phyloP scores from a whole-genome alignment of 2,888 invertebrate species.

The Gymnosoma rotundatum region DNA sequence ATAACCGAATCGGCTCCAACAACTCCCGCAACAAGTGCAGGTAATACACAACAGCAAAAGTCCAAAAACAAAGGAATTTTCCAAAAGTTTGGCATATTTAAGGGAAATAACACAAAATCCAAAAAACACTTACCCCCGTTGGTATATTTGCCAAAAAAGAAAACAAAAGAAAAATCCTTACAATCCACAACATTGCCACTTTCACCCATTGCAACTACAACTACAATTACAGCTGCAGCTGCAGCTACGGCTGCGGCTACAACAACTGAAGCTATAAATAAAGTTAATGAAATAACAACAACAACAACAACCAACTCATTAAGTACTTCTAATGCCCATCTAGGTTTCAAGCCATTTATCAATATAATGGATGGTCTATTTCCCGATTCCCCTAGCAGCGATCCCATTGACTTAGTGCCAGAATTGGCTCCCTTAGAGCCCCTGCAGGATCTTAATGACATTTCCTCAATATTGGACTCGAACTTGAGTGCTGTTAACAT shows the following conservation, averaged over 20 bases:
- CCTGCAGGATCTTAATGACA: conserved; percentile 72
- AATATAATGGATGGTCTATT: conserved; percentile 73
- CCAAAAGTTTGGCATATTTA: conserved; percentile 58
- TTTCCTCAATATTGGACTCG: conserved; percentile 72
- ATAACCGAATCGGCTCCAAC: conserved; percentile 73
- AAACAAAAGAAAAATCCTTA: conserved; percentile 47
- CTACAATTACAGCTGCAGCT: neutral
- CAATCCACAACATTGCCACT: conserved; percentile 7
- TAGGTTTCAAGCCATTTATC: conserved; percentile 68
- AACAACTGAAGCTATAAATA: neutral
- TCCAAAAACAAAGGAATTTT: conserved; percentile 56
- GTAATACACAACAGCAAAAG: conserved; percentile 31
- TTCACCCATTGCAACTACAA: conserved; percentile 1
- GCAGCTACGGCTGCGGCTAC: neutral
- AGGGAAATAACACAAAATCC: conserved; percentile 39
- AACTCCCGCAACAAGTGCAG: conserved; percentile 31
- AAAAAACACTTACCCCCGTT: conserved; percentile 47
- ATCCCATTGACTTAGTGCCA: conserved; percentile 72
- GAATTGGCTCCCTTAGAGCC: conserved; percentile 71
- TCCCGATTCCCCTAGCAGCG: conserved; percentile 72
- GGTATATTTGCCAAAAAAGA: conserved; percentile 58
- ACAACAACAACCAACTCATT: neutral
- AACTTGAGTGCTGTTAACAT: conserved; percentile 67
- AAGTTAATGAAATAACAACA: neutral
- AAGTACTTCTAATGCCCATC: conserved; percentile 13